Evolutionary conservation across 2,888 invertebrate genomes (phyloP).

Genomic region (Aphodius granarius): DNA sequence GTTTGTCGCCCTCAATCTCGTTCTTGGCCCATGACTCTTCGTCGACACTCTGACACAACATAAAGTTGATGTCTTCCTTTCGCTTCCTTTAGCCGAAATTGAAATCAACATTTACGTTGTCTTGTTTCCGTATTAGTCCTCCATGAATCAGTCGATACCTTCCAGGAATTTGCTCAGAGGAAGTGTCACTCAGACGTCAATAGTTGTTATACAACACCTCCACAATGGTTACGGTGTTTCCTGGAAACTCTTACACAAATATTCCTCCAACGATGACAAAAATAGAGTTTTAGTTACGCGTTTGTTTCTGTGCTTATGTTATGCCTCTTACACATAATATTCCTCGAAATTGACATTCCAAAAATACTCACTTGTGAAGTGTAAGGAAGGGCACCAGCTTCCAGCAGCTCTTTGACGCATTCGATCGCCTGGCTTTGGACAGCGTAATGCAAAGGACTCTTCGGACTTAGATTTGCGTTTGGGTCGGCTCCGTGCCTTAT

Average conservation of each 20-base stretch:
- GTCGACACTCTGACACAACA: too few relatives aligned
- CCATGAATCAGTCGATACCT: too few relatives aligned
- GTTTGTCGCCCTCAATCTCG: too few relatives aligned
- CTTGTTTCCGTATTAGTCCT: too few relatives aligned
- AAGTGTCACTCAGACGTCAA: neutral
- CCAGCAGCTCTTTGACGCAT: slow-evolving; percentile 72
- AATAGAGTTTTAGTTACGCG: neutral
- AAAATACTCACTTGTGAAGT: slow-evolving; percentile 67
- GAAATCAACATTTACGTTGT: too few relatives aligned
- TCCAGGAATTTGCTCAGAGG: neutral
- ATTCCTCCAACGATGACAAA: neutral
- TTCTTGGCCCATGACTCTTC: too few relatives aligned
- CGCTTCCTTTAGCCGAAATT: too few relatives aligned
- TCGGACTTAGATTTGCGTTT: slow-evolving; percentile 68
- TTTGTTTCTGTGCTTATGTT: neutral
- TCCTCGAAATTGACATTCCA: neutral
- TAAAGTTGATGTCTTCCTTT: too few relatives aligned
- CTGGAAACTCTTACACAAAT: neutral
- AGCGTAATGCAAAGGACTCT: slow-evolving; percentile 82
- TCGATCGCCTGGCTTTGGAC: slow-evolving; percentile 75
- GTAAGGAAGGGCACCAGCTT: slow-evolving; percentile 80
- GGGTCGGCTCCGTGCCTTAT: slow-evolving; percentile 76
- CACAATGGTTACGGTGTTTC: neutral
- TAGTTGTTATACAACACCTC: neutral
- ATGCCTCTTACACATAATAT: neutral